Evolutionary conservation across 1,140 invertebrate species (phyloP), one percentile per base, ranked within the genome.

Genomic region (Euschistus heros): DNA sequence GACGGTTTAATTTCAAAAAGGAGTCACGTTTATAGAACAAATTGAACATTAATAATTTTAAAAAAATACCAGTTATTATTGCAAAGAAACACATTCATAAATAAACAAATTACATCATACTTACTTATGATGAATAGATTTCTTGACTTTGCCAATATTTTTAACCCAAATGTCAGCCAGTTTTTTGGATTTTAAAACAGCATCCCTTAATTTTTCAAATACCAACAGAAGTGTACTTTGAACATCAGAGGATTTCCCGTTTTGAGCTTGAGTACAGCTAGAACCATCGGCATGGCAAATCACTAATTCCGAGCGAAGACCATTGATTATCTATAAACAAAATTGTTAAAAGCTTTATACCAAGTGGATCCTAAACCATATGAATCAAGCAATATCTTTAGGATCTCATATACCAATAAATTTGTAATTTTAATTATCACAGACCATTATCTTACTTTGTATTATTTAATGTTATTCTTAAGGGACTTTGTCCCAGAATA

Each of bases 111-210:
- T 37, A 30, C 50, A 55, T 37, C 37, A 10, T 1, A 59, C 68
- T 66, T 66, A 72, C 71, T 69, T 71, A 37, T 71, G 67, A 42
- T 65, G 55, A 30, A 18, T 27, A 64, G 61, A 22, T 52, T 61
- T 60, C 47, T 65, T 63, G 20, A 68, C 18, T 47, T 67, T 69
- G n/a, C 60, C 61, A 55, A 72, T 72, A 63, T 68, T 71, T 22
- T 71, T 72, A 2, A 69, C 50, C 71, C 71, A 72, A 55, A 67
- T 63, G 30, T 68, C 66, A 2, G 69, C 64, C 24, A 72, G 62
- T 44, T 66, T 44, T 54, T 68, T 69, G 14, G 67, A 68, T 50
- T 65, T 65, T 18, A 72, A 62, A 26, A 72, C 61, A 63, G 65
- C 33, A 50, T 69, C 67, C 33, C 65, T 60, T n/a, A 69, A 24